Conservation (phyloP, 2,113 vertebrate genomes). For the Dasyurus viverrinus region DNA sequence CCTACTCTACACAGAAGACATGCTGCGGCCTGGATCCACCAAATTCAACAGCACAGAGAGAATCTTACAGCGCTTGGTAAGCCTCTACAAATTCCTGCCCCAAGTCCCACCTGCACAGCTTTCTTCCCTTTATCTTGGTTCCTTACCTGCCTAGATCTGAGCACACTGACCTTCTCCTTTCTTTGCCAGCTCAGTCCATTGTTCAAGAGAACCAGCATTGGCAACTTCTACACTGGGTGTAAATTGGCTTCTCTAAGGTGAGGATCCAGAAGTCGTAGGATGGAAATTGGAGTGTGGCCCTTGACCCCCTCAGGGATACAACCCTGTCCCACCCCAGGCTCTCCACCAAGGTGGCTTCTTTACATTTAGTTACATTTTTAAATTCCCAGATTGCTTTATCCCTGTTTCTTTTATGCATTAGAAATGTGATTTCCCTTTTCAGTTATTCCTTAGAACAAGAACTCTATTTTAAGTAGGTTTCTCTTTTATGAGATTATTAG, state of each 20-base stretch:
- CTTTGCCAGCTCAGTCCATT: constrained; percentile 69
- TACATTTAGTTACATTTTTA: not conserved
- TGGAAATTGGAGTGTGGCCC: not conserved
- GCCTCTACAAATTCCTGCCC: not conserved
- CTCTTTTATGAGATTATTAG: not conserved
- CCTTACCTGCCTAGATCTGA: not conserved
- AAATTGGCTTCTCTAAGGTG: constrained; percentile 72
- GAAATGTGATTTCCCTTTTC: not conserved
- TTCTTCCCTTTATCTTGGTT: not conserved
- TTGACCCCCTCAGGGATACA: not conserved
- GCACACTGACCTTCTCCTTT: not conserved
- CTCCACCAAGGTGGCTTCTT: not conserved
- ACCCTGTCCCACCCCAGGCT: not conserved
- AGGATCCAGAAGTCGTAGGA: not conserved
- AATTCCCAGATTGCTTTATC: not conserved
- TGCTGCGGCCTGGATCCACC: constrained; percentile 67
- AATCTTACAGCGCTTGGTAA: constrained; percentile 78
- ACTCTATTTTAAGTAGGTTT: not conserved
- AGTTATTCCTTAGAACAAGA: not conserved
- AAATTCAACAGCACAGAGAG: constrained; percentile 76
- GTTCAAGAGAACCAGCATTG: constrained; percentile 63
- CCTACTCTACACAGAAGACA: constrained; percentile 69
- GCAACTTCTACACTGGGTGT: constrained; percentile 63
- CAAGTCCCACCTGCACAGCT: fast-evolving
- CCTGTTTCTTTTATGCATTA: not conserved